These are phyloP conservation scores for Nineta flava DNA, from an alignment of 2,888 invertebrate species.

Conservation along the genomic window DNA sequence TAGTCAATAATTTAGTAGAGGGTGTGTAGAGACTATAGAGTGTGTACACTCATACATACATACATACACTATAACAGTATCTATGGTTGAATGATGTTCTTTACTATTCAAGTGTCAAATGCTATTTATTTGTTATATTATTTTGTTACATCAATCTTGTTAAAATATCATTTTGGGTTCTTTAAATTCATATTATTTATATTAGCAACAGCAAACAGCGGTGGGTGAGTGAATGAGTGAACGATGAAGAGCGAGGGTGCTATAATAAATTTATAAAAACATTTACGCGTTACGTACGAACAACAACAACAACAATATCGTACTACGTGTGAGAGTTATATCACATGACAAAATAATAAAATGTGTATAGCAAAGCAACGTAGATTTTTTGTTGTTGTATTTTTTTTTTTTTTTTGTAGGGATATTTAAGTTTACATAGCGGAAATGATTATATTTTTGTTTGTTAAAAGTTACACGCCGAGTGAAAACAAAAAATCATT, in stretches of 20 bases:
- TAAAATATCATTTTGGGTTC: neutral
- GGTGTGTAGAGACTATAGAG: too few relatives aligned
- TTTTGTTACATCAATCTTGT: neutral
- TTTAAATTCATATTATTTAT: neutral
- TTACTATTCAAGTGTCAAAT: neutral
- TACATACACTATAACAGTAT: too few relatives aligned
- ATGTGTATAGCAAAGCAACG: neutral
- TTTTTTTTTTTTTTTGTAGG: neutral
- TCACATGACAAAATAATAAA: neutral
- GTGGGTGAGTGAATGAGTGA: too few relatives aligned
- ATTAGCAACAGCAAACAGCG: too few relatives aligned
- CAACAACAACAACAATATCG: too few relatives aligned
- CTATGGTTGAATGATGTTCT: too few relatives aligned
- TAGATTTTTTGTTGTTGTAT: too few relatives aligned
- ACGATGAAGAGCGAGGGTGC: too few relatives aligned
- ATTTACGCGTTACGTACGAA: neutral
- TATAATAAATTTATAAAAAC: neutral
- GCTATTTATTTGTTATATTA: neutral
- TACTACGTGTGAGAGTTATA: neutral
- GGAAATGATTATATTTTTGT: slow-evolving; percentile 1
- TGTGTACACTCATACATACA: too few relatives aligned
- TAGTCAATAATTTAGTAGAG: too few relatives aligned
- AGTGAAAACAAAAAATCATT: too few relatives aligned
- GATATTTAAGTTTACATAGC: slow-evolving; percentile 2
- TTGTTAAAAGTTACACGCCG: too few relatives aligned